Evolutionary conservation across 2,888 invertebrate species (phyloP).

Genomic region (Isoperla grammatica): DNA sequence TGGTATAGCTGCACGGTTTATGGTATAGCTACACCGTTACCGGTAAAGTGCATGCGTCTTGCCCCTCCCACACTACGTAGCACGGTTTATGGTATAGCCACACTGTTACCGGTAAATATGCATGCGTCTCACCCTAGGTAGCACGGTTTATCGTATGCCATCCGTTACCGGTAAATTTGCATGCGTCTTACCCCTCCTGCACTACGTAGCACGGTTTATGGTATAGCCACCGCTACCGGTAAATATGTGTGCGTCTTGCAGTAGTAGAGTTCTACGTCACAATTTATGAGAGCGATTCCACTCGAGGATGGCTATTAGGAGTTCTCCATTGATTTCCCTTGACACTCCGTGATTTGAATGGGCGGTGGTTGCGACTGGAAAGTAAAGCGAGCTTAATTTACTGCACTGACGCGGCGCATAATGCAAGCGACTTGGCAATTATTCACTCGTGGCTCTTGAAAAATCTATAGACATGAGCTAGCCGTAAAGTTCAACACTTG

Average conservation of each 20-base stretch:
- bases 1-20: too few species aligned
- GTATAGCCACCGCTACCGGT: too few species aligned
- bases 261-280: not conserved
- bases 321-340: conserved; percentile 22
- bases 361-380: conserved; percentile 9
- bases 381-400: conserved; percentile 21
- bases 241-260: not conserved
- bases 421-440: conserved; percentile 20
- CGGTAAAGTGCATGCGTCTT: too few species aligned
- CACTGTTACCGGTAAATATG: too few species aligned
- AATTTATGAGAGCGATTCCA: conserved; percentile 9
- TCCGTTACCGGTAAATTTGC: too few species aligned
- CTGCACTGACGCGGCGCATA: conserved; percentile 20
- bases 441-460: conserved; percentile 24
- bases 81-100: too few species aligned
- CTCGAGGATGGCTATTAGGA: conserved; percentile 4
- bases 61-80: too few species aligned
- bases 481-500: conserved; percentile 28
- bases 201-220: too few species aligned
- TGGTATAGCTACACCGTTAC: too few species aligned
- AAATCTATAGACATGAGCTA: conserved; percentile 28
- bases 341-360: conserved; percentile 19
- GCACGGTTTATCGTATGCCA: too few species aligned
- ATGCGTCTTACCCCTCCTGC: too few species aligned
- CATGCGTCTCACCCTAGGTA: too few species aligned